These are phyloP conservation scores for Telenomus remus DNA, from an alignment of 1,140 invertebrate genomes.

Conservation along the genomic window DNA sequence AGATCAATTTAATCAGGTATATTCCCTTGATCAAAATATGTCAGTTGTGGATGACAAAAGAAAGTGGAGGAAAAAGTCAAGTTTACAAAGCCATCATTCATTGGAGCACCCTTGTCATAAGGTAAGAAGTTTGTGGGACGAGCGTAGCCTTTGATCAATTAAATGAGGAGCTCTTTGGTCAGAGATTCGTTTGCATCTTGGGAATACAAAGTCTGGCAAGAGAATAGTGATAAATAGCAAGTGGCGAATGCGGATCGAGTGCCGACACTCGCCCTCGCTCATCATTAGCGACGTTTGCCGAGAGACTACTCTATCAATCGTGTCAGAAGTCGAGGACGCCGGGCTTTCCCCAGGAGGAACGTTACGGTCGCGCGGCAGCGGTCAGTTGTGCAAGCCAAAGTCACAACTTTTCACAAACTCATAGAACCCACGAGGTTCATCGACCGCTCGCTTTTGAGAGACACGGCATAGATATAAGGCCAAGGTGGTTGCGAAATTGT, in stretches of 20 bases:
- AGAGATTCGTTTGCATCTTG: conserved; percentile 61
- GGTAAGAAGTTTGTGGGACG: conserved; percentile 2
- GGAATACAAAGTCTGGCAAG: conserved; percentile 47
- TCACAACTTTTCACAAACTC: conserved; percentile 28
- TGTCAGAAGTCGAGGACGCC: conserved; percentile 51
- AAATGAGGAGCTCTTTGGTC: conserved; percentile 40
- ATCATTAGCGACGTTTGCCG: conserved; percentile 64
- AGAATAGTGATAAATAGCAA: conserved; percentile 64
- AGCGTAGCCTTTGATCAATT: conserved; percentile 31
- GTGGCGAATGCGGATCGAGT: conserved; percentile 60
- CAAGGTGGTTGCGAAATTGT: no score
- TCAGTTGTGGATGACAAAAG: not conserved
- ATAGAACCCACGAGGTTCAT: not conserved
- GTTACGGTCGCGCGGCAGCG: conserved; percentile 3
- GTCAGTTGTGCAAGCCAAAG: conserved; percentile 35
- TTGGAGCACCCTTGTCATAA: not conserved
- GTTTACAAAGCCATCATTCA: conserved; percentile 13
- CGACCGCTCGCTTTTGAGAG: no score
- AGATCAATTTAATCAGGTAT: no score
- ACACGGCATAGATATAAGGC: no score
- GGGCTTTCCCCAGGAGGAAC: conserved; percentile 6
- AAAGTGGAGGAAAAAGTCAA: not conserved
- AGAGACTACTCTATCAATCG: conserved; percentile 68
- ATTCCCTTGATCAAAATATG: no score
- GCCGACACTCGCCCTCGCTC: conserved; percentile 58